A percentile compares a stretch with the other conserved stretches of the same genome.
Conservation (phyloP, 2,113 vertebrate species). For the Holacanthus passer region DNA sequence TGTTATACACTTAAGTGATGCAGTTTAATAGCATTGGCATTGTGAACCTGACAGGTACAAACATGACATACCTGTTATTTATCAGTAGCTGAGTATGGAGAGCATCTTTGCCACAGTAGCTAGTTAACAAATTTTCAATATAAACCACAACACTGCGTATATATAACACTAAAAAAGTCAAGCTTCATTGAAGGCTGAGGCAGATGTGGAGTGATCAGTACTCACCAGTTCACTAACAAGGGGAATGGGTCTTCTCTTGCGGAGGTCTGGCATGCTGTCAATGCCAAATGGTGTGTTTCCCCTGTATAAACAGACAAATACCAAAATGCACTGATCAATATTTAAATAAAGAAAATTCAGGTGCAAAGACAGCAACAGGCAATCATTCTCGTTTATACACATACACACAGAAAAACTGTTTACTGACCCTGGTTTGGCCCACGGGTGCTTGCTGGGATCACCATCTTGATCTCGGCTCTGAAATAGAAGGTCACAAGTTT, state of each 20-base stretch:
- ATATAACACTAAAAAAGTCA: too few species aligned
- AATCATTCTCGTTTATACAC: constrained; percentile 1
- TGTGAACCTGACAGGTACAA: too few species aligned
- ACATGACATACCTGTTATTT: too few species aligned
- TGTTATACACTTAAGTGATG: too few species aligned
- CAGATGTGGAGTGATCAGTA: neutral
- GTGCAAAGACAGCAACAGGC: neutral
- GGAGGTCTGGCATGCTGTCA: constrained; percentile 96
- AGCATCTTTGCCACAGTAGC: too few species aligned
- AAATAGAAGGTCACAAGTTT: constrained; percentile 57
- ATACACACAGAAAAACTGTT: constrained; percentile 20
- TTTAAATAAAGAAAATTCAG: neutral
- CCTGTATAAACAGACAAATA: constrained; percentile 73
- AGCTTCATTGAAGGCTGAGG: neutral
- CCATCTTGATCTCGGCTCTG: constrained; percentile 87
- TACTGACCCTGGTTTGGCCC: constrained; percentile 94
- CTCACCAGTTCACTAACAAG: constrained; percentile 98
- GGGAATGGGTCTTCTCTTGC: constrained; percentile 92
- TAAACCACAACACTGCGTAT: too few species aligned
- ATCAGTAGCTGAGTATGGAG: too few species aligned
- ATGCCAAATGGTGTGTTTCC: constrained; percentile 94
- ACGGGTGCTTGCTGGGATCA: constrained; percentile 87
- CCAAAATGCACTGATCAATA: constrained; percentile 19
- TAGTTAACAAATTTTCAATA: too few species aligned
- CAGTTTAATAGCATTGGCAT: too few species aligned